These are phyloP conservation scores for Diceros bicornis DNA, from an alignment of 2,797 vertebrate species.

Conservation along the genomic window DNA sequence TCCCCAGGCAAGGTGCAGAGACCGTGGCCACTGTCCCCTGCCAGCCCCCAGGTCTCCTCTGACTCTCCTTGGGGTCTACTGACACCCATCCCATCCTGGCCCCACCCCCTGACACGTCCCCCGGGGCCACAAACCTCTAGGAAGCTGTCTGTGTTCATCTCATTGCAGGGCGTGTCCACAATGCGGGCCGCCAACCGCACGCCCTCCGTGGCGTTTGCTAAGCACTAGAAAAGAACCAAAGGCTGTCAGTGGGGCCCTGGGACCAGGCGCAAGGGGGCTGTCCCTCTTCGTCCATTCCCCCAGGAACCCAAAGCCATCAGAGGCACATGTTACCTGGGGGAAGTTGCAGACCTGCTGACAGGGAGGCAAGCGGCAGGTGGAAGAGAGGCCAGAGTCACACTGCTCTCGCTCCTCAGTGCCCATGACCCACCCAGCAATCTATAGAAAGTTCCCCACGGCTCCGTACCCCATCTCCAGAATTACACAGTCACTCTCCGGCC, in stretches of 20 bases:
- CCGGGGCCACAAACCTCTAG: constrained; percentile 91
- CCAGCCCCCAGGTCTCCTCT: neutral
- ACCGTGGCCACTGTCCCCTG: neutral
- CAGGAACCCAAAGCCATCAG: neutral
- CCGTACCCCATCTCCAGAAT: rapidly evolving
- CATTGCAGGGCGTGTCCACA: constrained; percentile 97
- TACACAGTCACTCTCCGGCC: neutral
- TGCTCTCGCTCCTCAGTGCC: neutral
- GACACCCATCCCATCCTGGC: neutral
- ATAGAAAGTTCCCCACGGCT: neutral
- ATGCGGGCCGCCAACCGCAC: constrained; percentile 97
- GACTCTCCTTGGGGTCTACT: neutral
- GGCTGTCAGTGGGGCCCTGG: neutral
- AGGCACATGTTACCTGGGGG: rapidly evolving
- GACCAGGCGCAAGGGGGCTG: neutral
- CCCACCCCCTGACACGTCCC: neutral
- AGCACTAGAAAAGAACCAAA: constrained; percentile 90
- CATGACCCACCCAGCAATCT: rapidly evolving
- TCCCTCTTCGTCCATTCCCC: neutral
- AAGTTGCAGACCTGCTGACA: neutral
- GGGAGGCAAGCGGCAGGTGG: rapidly evolving
- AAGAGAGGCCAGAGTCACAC: neutral
- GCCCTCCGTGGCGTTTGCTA: constrained; percentile 94
- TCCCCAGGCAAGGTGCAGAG: neutral
- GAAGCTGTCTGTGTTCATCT: constrained; percentile 98